Base-by-base conservation (phyloP, 1,140 invertebrate species). In the Polypedilum vanderplanki region DNA sequence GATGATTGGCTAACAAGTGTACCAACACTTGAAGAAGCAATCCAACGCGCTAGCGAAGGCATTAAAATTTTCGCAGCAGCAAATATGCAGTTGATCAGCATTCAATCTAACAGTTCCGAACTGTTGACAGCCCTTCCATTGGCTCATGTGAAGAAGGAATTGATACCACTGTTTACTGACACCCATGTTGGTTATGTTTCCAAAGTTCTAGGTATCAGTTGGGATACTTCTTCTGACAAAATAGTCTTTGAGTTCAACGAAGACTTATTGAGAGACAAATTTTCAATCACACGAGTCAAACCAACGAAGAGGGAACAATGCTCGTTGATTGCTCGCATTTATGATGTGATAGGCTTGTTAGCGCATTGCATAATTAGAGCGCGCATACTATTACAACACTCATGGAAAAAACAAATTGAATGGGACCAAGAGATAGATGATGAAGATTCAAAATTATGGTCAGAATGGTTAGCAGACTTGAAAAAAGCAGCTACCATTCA, bases 261-360 rank as follows among this genome's bases (percentile, higher is more conserved):
- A 46, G 15, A 46, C 8, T 12, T 46, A 4, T 46, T 46, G 9
- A 46, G 2, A 2, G 15, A 46, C 5, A 33, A 33, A 33, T 33
- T 33, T 5, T 33, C 5, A 5, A 1, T 33, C 5, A 33, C 24
- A 33, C 9, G 15, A 12, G 41, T 9, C 8, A 12, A 46, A 46
- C 77, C 78, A 0, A 77, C 78, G 3, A 78, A 78, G 74, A 41
- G 78, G 3, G 65, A 78, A 40, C 73, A 78, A 15, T 70, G 78
- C 12, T 40, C 73, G 1, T 22, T 77, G 1, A 70, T 76, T 7
- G 78, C 78, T 77, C 76, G 76, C 4, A 67, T 80, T 1, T 83
- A 76, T 70, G 80, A 82, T 73, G 80, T 80, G 9, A 74, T 81
- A 9, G 80, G 79, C 15, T 76, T 79, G 17, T 20, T 80, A 3